Evolutionary conservation across 2,888 invertebrate genomes (phyloP).

Genomic region (Drosophila meridionalis): DNA sequence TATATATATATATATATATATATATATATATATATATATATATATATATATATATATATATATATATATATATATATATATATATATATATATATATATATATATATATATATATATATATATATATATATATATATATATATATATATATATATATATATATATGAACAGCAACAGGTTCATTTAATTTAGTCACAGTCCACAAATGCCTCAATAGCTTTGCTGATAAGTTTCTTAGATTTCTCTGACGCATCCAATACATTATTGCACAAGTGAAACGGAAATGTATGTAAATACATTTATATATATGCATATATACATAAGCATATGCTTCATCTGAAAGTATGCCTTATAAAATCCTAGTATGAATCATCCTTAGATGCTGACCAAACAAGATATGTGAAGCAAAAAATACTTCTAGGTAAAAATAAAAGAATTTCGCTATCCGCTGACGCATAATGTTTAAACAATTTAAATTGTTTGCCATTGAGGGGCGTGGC

Average conservation of each 20-base stretch:
- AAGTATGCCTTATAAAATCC: slow-evolving; percentile 12
- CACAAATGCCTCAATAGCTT: slow-evolving; percentile 33
- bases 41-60: neutral
- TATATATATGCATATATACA: neutral
- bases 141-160: too few relatives aligned
- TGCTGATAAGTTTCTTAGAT: slow-evolving; percentile 57
- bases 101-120: neutral
- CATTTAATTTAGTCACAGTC: slow-evolving; percentile 70
- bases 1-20: too few relatives aligned
- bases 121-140: slow-evolving; percentile 5
- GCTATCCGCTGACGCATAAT: slow-evolving; percentile 43
- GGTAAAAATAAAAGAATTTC: neutral
- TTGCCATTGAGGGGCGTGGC: slow-evolving; percentile 28
- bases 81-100: neutral
- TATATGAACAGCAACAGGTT: slow-evolving; percentile 63
- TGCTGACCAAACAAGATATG: slow-evolving; percentile 29
- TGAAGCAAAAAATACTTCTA: neutral
- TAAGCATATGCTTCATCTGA: neutral
- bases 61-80: slow-evolving; percentile 1
- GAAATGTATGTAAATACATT: slow-evolving; percentile 25
- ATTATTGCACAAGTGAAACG: slow-evolving; percentile 3
- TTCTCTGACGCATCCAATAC: slow-evolving; percentile 58
- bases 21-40: neutral
- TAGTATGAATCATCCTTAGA: slow-evolving; percentile 48
- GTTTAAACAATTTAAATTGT: slow-evolving; percentile 43